Percentiles rank a stretch among this genome's conserved stretches.
phyloP scores from a whole-genome alignment of 2,888 invertebrate genomes.

The Diaprepes abbreviatus region DNA sequence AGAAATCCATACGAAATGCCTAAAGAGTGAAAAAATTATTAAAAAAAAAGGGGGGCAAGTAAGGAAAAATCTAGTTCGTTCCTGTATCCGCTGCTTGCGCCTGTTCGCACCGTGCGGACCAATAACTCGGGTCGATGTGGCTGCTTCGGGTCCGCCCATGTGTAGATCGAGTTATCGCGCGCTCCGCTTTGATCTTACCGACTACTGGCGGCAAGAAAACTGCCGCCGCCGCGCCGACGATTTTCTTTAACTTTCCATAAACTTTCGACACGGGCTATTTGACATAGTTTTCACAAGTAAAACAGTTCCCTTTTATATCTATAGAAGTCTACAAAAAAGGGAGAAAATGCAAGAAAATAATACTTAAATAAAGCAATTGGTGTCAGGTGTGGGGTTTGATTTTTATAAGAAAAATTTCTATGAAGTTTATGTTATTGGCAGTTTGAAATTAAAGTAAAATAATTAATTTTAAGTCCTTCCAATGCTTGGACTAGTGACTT shows the following conservation, averaged over 20 bases:
- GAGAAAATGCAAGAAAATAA: neutral
- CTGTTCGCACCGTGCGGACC: slow-evolving; percentile 39
- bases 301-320: neutral
- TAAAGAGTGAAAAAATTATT: neutral
- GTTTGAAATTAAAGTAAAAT: too few species aligned
- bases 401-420: too few species aligned
- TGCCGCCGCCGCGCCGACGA: slow-evolving; percentile 3
- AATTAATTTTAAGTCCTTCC: too few species aligned
- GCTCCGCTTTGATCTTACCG: slow-evolving; percentile 21
- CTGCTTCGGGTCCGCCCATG: slow-evolving; percentile 66
- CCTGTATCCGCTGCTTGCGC: neutral
- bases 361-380: neutral
- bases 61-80: neutral
- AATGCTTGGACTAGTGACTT: too few species aligned
- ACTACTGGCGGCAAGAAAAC: slow-evolving; percentile 11
- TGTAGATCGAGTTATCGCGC: slow-evolving; percentile 66
- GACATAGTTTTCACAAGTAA: slow-evolving; percentile 3
- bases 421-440: too few species aligned
- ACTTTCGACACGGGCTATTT: slow-evolving; percentile 17
- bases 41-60: too few species aligned
- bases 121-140: slow-evolving; percentile 63
- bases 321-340: neutral
- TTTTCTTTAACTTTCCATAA: slow-evolving; percentile 28
- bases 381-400: slow-evolving; percentile 14
- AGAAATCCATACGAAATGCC: too few species aligned